These are phyloP conservation scores for Hycleus phaleratus DNA, from an alignment of 1,140 invertebrate species.

Conservation along the genomic window DNA sequence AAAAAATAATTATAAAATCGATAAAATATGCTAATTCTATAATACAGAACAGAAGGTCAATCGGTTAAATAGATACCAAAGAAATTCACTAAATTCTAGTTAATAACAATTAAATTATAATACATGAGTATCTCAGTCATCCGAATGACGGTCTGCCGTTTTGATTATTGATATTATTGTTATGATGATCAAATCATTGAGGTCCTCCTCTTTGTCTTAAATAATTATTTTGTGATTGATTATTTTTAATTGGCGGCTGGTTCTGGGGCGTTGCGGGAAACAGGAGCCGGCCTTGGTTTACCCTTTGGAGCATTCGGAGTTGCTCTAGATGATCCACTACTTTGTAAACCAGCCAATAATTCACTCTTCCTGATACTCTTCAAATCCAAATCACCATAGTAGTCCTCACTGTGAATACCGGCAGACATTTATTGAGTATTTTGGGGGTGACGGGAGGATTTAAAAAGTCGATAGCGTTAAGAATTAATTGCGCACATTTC, in stretches of 20 bases:
- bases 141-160: conserved; percentile 16
- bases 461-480: too few species aligned
- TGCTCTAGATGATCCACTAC: conserved; percentile 48
- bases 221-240: conserved; percentile 3
- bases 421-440: background rate
- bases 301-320: conserved; percentile 19
- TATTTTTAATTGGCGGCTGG: conserved; percentile 27
- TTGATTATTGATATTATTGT: background rate
- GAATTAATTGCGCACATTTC: too few species aligned
- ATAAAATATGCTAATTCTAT: background rate
- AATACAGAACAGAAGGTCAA: conserved; percentile 15
- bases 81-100: background rate
- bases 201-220: background rate
- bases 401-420: conserved; percentile 75
- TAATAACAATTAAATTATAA: conserved; percentile 18
- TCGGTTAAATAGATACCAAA: conserved; percentile 14
- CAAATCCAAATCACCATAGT: conserved; percentile 89
- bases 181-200: too few species aligned
- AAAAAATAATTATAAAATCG: background rate
- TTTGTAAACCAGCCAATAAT: conserved; percentile 68
- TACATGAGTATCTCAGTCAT: conserved; percentile 15
- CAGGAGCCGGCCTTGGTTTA: conserved; percentile 36
- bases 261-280: conserved; percentile 32
- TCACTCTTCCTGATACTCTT: conserved; percentile 90
- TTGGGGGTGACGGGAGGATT: too few species aligned